Percentiles rank a stretch among this genome's conserved stretches.
These are phyloP conservation scores for Caenorhabditis becei DNA, from an alignment of 2,888 invertebrate genomes.

Conservation along the genomic window DNA sequence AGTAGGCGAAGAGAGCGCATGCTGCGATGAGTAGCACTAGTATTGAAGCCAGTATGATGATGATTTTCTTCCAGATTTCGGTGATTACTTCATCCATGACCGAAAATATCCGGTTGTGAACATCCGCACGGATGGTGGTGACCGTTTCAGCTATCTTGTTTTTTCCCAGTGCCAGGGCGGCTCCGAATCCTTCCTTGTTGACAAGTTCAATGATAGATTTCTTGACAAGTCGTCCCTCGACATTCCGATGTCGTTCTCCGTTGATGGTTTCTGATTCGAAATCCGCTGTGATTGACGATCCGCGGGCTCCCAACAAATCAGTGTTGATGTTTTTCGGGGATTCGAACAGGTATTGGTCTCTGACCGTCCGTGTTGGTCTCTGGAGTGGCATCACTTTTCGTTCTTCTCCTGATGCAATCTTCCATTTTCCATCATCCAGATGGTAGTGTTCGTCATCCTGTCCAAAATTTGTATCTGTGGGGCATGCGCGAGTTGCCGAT, in stretches of 20 bases:
- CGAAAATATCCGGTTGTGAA: too few relatives aligned
- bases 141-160: too few relatives aligned
- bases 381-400: neutral
- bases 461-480: too few relatives aligned
- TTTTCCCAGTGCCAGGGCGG: too few relatives aligned
- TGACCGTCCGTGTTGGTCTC: neutral
- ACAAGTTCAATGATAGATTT: too few relatives aligned
- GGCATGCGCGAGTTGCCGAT: neutral
- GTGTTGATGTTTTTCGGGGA: neutral
- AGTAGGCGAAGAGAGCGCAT: neutral
- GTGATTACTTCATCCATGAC: too few relatives aligned
- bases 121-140: too few relatives aligned
- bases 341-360: slow-evolving; percentile 3
- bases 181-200: too few relatives aligned
- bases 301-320: neutral
- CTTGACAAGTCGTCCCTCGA: too few relatives aligned
- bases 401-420: neutral
- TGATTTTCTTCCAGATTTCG: too few relatives aligned
- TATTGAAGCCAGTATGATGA: too few relatives aligned
- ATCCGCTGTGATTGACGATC: neutral
- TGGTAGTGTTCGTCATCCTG: neutral
- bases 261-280: neutral
- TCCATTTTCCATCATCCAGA: neutral
- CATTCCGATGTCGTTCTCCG: neutral
- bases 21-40: neutral